phyloP scores from a whole-genome alignment of 1,140 invertebrate species.

The Megalonaias nervosa region DNA sequence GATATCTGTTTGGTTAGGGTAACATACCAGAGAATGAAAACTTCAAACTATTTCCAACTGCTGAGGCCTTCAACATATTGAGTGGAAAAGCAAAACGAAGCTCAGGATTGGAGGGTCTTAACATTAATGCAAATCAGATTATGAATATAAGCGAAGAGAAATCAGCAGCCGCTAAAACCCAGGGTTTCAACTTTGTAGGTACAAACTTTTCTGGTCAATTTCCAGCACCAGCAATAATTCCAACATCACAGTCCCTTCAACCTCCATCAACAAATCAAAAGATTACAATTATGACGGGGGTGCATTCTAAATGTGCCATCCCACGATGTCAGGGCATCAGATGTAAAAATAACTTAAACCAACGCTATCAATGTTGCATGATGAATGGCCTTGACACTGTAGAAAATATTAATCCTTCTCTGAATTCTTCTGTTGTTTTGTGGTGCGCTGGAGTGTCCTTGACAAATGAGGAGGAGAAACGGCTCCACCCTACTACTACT shows the following conservation, averaged over 20 bases:
- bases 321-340: conserved; percentile 42
- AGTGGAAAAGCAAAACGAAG: not conserved
- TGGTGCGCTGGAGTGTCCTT: conserved; percentile 7
- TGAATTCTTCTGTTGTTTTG: not conserved
- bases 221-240: not conserved
- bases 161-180: not conserved
- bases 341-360: conserved; percentile 11
- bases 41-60: not conserved
- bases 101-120: not conserved
- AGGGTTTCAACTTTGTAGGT: conserved; percentile 1
- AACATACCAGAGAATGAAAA: not conserved
- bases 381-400: not conserved
- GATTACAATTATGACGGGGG: not conserved
- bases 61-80: not conserved
- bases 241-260: conserved; percentile 1
- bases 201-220: conserved; percentile 6
- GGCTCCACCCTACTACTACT: conserved; percentile 34
- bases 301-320: conserved; percentile 25
- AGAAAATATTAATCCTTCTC: not conserved
- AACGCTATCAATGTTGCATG: conserved; percentile 19
- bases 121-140: not conserved
- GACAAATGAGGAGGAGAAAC: conserved; percentile 17
- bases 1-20: not conserved
- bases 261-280: conserved; percentile 18
- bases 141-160: conserved; percentile 2